Evolutionary conservation across 2,888 invertebrate genomes (phyloP), one percentile per base, ranked within the genome.

Genomic region (Andrena flavipes): DNA sequence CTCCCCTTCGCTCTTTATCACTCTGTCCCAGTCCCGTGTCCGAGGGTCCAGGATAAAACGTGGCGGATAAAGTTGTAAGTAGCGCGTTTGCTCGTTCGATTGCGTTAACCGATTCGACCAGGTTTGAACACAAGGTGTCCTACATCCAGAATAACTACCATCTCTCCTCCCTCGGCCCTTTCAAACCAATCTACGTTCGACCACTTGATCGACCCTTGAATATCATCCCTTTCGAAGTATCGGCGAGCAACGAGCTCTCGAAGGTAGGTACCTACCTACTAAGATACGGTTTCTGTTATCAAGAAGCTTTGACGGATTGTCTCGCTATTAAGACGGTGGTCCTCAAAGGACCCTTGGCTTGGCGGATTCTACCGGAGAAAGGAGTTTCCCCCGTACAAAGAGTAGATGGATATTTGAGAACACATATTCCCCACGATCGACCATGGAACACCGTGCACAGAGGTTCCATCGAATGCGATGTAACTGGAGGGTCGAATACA

Each of bases 71-170:
- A 91, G 88, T 90, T 91, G 85, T 88, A 89, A 89, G 89, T 91
- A 90, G 88, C 89, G 87, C 88, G 91, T 90, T 90, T 87, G 88
- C 84, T 88, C 89, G 87, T 90, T 91, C 89, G 89, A 92, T 90
- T 89, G 88, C 89, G 87, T 90, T 88, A 88, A 84, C 87, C 88
- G 89, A 88, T 91, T 90, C 88, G 85, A 84, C 83, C 84, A 80
- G 85, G 84, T 87, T 90, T 80, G 84, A 79, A 81, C 87, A 80
- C 75, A 70, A 68, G 67, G 68, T 71, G 56, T 68, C 76, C 75
- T 80, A 20, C 6, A 65, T 82, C 78, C 84, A 33, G 29, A 33
- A 56, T 60, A 20, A 30, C 30, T 35, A 35, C 56, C 56, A 54
- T 60, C 42, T 16, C 64, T 10, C 13, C 54, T 13, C 64, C 10